Evolutionary conservation across 1,140 invertebrate genomes (phyloP), one percentile per base, ranked within the genome.

Genomic region (Chymomyza costata): DNA sequence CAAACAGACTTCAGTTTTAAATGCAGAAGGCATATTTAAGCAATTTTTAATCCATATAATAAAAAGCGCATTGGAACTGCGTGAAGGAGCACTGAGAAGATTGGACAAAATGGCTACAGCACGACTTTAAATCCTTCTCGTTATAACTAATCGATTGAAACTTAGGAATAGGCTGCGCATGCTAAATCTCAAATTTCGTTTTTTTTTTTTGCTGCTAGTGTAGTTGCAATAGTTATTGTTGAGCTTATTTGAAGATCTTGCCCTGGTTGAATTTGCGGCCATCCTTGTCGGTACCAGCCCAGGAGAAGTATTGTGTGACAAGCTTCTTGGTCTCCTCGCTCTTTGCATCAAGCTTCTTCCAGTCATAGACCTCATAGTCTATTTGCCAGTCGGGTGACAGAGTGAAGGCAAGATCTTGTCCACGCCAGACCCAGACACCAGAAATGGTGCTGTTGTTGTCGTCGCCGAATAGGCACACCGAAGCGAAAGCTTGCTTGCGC

Each of bases 161-260:
- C 73, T 78, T 71, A 63, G 59, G 38, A 58, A 55, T 55, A 59
- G 54, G 62, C 63, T 39, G 11, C 55, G 48, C 51, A 61, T 53
- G 40, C 47, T 40, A 28, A 78, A 78, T 80, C 62, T 80, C 66
- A 57, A 57, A 34, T 38, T 50, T 54, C 43, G 39, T 48, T 68
- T 43, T 46, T 51, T 41, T 25, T 67, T 45, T 28, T 62, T 44
- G 34, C 28, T 48, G 37, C 11, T 49, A 15, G 16, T 45, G 47
- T 34, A 38, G 18, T 39, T 31, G 13, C 37, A 16, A 28, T 63
- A 34, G 30, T 28, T 28, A 10, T 5, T 32, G 6, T 19, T 61
- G 30, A 25, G 16, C 87, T 94, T 93, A 99, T 90, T 99, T 99
- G 90, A 99, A 99, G 86, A 99, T 96, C 89, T 99, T 99, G 87